Percentiles rank a stretch among this genome's conserved stretches.
Conservation (phyloP, 1,140 invertebrate species). For the Sinella curviseta region DNA sequence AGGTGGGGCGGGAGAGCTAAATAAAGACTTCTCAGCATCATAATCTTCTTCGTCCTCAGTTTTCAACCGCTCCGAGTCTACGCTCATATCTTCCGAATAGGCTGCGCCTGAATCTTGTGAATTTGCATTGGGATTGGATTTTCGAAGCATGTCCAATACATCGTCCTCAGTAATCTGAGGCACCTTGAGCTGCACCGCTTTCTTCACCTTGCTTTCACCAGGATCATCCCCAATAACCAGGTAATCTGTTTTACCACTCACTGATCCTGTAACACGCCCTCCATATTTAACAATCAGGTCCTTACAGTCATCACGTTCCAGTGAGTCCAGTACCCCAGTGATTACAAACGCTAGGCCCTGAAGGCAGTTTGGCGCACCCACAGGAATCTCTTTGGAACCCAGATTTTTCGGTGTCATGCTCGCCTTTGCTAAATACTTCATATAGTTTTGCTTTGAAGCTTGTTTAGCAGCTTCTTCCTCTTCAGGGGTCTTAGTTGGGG, state of each 20-base stretch:
- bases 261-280: conserved; percentile 69
- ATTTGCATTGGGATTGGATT: conserved; percentile 53
- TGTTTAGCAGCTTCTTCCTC: conserved; percentile 50
- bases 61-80: conserved; percentile 2
- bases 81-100: conserved; percentile 40
- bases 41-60: conserved; percentile 25
- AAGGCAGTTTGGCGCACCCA: conserved; percentile 73
- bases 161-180: conserved; percentile 76
- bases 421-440: conserved; percentile 65
- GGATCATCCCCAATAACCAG: conserved; percentile 79
- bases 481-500: conserved; percentile 57
- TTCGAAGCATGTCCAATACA: conserved; percentile 75
- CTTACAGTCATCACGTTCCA: conserved; percentile 78
- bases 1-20: background rate
- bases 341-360: conserved; percentile 76
- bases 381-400: conserved; percentile 78
- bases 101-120: background rate
- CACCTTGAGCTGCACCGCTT: conserved; percentile 54
- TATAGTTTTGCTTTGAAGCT: conserved; percentile 66
- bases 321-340: conserved; percentile 84
- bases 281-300: conserved; percentile 76
- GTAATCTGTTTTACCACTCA: conserved; percentile 82
- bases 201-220: conserved; percentile 78
- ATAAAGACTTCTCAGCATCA: conserved; percentile 44
- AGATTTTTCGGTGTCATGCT: conserved; percentile 74